phyloP scores from a whole-genome alignment of 2,888 invertebrate species.

The Drosophila robusta region DNA sequence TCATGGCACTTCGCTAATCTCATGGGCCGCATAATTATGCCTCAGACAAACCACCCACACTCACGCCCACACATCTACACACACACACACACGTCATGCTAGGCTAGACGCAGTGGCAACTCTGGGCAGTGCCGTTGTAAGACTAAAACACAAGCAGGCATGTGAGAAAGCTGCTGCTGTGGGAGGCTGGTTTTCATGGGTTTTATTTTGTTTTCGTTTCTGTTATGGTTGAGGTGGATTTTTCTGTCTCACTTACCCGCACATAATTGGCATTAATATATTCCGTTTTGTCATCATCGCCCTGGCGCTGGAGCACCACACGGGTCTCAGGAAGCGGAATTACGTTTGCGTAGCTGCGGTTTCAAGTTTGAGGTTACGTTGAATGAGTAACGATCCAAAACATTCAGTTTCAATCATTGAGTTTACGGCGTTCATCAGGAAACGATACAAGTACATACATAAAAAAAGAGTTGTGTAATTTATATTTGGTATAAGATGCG shows the following conservation, averaged over 20 bases:
- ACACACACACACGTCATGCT: conserved; percentile 46
- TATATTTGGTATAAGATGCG: conserved; percentile 8
- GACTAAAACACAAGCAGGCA: conserved; percentile 9
- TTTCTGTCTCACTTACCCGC: conserved; percentile 88
- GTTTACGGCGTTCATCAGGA: conserved; percentile 32
- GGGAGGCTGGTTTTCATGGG: conserved; percentile 37
- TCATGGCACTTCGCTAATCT: conserved; percentile 66
- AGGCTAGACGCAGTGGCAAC: conserved; percentile 51
- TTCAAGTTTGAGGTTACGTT: conserved; percentile 47
- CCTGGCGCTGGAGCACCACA: conserved; percentile 90
- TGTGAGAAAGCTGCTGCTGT: conserved; percentile 51
- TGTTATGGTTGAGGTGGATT: conserved; percentile 5
- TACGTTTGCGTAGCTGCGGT: conserved; percentile 93
- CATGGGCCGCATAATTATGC: conserved; percentile 72
- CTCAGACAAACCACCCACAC: not conserved
- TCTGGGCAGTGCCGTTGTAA: conserved; percentile 41
- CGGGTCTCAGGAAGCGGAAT: conserved; percentile 96
- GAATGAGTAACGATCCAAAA: conserved; percentile 11
- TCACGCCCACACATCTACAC: not conserved
- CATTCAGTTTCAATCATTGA: conserved; percentile 26
- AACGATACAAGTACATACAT: conserved; percentile 9
- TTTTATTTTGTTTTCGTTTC: conserved; percentile 12
- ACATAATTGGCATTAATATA: conserved; percentile 98
- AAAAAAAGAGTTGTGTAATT: conserved; percentile 24
- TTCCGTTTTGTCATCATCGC: conserved; percentile 92